Conservation (phyloP, 2,113 vertebrate genomes). For the Limanda limanda region DNA sequence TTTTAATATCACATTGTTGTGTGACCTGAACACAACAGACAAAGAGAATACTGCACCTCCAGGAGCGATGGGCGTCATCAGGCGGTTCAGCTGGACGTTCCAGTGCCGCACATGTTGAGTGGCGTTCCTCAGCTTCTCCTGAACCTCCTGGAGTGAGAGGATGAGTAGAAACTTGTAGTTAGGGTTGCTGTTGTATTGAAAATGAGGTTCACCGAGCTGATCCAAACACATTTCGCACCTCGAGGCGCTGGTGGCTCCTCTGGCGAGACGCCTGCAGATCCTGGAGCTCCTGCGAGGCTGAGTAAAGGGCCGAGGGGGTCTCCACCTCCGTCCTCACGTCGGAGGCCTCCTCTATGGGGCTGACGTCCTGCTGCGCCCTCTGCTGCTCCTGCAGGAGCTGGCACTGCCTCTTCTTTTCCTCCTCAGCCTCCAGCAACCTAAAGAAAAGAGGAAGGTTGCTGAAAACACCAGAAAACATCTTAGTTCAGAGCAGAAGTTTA, state of each 20-base stretch:
- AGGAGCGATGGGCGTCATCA: constrained; percentile 82
- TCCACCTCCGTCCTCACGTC: neutral
- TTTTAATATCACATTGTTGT: no score
- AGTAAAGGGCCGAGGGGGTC: constrained; percentile 67
- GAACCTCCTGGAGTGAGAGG: constrained; percentile 68
- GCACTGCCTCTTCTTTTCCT: constrained; percentile 77
- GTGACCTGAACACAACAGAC: no score
- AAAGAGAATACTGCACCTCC: constrained; percentile 69
- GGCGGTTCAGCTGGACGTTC: constrained; percentile 83
- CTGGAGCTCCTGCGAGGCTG: constrained; percentile 76
- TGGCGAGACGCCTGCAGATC: constrained; percentile 68
- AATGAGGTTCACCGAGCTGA: neutral
- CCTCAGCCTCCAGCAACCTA: constrained; percentile 75
- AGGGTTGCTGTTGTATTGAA: neutral
- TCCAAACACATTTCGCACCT: constrained; percentile 55
- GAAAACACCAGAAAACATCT: no score
- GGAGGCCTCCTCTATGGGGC: constrained; percentile 38
- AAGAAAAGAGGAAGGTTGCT: neutral
- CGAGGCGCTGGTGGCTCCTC: constrained; percentile 73
- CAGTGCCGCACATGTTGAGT: constrained; percentile 81
- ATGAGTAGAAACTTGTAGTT: neutral
- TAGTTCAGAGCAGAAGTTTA: neutral
- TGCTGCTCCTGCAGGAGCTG: constrained; percentile 75
- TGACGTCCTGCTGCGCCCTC: constrained; percentile 43
- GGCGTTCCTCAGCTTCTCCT: constrained; percentile 76